These are phyloP conservation scores for Toxotes lorentzi DNA, from an alignment of 2,797 vertebrate genomes.

Conservation along the genomic window DNA sequence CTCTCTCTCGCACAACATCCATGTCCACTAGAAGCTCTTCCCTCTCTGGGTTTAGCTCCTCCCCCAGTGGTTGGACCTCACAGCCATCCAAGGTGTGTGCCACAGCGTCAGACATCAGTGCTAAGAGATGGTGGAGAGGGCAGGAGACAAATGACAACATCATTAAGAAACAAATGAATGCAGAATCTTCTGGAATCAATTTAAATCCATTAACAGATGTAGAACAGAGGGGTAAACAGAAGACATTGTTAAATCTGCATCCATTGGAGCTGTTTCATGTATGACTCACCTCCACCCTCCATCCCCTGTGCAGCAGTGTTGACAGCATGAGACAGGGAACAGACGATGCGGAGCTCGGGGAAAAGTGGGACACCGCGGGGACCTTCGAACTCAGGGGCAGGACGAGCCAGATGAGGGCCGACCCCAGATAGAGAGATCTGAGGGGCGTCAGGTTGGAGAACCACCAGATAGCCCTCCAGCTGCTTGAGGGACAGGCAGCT, in stretches of 20 bases:
- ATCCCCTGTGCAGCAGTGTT: slow-evolving; percentile 91
- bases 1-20: slow-evolving; percentile 91
- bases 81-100: slow-evolving; percentile 98
- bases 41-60: slow-evolving; percentile 93
- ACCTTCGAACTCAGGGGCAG: slow-evolving; percentile 91
- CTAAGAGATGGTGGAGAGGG: slow-evolving; percentile 48
- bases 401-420: slow-evolving; percentile 92
- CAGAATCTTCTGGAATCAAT: neutral
- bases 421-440: slow-evolving; percentile 96
- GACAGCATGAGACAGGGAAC: slow-evolving; percentile 93
- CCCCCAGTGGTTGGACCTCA: slow-evolving; percentile 94
- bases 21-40: slow-evolving; percentile 94
- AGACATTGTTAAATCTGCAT: neutral
- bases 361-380: slow-evolving; percentile 92
- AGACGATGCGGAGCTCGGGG: slow-evolving; percentile 94
- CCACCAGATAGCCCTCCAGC: slow-evolving; percentile 96
- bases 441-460: slow-evolving; percentile 96
- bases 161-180: slow-evolving; percentile 17
- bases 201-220: neutral
- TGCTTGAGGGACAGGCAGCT: slow-evolving; percentile 95
- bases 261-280: neutral
- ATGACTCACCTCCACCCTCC: slow-evolving; percentile 90
- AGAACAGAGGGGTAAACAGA: neutral
- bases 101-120: slow-evolving; percentile 97
- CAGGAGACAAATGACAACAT: slow-evolving; percentile 3